These are phyloP conservation scores for Karalla daura DNA, from an alignment of 2,797 vertebrate species.

Conservation along the genomic window DNA sequence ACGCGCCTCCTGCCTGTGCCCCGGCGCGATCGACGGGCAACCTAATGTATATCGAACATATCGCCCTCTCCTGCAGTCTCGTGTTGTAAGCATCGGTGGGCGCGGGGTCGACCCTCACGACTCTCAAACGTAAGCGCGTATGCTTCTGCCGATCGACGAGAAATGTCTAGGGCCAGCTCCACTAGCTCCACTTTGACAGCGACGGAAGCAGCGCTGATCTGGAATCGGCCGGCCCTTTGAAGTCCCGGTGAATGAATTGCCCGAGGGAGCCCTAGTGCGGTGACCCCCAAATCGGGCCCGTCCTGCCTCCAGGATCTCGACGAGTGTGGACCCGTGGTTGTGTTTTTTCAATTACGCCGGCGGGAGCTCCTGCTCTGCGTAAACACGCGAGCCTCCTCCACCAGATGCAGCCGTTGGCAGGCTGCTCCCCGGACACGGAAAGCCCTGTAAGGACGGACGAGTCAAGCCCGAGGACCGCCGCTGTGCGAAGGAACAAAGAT, in stretches of 20 bases:
- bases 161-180: constrained; percentile 35
- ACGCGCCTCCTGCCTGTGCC: constrained; percentile 66
- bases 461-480: constrained; percentile 31
- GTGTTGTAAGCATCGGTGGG: constrained; percentile 21
- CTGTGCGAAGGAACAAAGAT: constrained; percentile 52
- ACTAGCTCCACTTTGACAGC: constrained; percentile 46
- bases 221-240: constrained; percentile 58
- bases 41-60: constrained; percentile 57
- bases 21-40: constrained; percentile 59
- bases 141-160: constrained; percentile 55
- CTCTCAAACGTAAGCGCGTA: constrained; percentile 56
- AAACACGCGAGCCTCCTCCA: constrained; percentile 53
- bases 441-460: constrained; percentile 37
- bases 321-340: constrained; percentile 42
- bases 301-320: constrained; percentile 15
- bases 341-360: constrained; percentile 66
- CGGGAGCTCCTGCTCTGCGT: constrained; percentile 30
- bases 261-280: constrained; percentile 3
- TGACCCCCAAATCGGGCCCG: constrained; percentile 10
- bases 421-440: constrained; percentile 38
- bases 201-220: constrained; percentile 51
- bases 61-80: constrained; percentile 25
- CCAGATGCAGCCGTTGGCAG: constrained; percentile 60
- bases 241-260: constrained; percentile 31
- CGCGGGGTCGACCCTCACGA: constrained; percentile 35